A percentile compares a stretch with the other conserved stretches of the same genome.
Evolutionary conservation across 2,113 vertebrate genomes (phyloP).

Genomic region (Pluvianellus socialis): DNA sequence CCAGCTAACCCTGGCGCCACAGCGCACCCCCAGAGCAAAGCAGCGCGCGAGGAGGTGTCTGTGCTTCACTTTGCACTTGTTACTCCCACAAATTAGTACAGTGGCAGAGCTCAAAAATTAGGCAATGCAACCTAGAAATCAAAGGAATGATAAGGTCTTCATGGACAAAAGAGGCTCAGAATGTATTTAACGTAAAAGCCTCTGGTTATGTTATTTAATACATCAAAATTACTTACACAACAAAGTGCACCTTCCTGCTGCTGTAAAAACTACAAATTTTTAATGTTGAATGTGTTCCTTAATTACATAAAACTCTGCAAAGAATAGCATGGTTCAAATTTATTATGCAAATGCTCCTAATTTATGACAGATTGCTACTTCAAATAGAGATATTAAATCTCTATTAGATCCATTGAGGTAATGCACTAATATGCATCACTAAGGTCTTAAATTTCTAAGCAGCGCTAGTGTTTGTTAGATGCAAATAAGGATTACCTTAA

Average conservation of each 20-base stretch:
- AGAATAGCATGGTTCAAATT: conserved; percentile 72
- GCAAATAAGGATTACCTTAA: conserved; percentile 82
- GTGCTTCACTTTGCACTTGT: background rate
- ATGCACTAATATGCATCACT: conserved; percentile 71
- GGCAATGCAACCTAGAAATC: background rate
- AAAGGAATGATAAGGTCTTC: background rate
- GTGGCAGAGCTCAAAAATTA: background rate
- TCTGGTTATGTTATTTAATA: background rate
- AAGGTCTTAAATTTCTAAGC: conserved; percentile 76
- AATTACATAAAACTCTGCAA: conserved; percentile 69
- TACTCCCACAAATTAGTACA: accelerated
- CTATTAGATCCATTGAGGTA: conserved; percentile 73
- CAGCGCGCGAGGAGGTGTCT: accelerated
- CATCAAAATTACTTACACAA: conserved; percentile 34
- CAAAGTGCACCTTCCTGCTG: conserved; percentile 39
- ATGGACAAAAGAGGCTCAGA: background rate
- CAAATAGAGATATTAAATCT: conserved; percentile 78
- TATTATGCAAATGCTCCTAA: conserved; percentile 75
- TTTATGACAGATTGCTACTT: conserved; percentile 79
- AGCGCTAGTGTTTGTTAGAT: conserved; percentile 74
- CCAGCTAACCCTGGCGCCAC: background rate
- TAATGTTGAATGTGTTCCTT: conserved; percentile 49
- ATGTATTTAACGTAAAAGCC: background rate
- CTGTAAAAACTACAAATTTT: conserved; percentile 39
- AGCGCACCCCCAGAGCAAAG: accelerated